Base-by-base conservation (phyloP, 2,888 invertebrate genomes). In the Branchipolynoe longqiensis region DNA sequence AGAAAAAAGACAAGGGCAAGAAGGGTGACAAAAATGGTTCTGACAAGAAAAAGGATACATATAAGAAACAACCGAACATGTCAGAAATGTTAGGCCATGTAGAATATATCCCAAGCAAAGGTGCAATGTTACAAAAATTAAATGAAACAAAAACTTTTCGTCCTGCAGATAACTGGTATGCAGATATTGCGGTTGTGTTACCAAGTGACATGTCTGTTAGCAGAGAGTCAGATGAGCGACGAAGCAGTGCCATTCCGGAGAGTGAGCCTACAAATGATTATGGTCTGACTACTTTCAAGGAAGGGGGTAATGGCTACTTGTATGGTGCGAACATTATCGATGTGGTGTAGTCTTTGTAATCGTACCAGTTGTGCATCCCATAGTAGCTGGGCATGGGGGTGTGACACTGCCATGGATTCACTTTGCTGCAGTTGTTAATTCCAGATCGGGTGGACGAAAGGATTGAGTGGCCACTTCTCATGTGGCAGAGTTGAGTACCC, bases 121-220 rank as follows among this genome's bases (percentile, higher is more conserved):
- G 59, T 6, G 78, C 84, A 6, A 62, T 86, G 14, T 25, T 64
- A 6, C 25, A 25, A 22, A 81, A 69, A 33, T 41, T 74, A 14
- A 54, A 31, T 31, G 84, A 69, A 22, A 84, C 40, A n/a, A 84
- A 84, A 54, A 73, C 69, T 0, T 36, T 31, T 14, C 41, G 84
- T 31, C 82, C 84, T 25, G 87, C 87, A 22, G 74, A 83, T 28
- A 85, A 83, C 22, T 40, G 48, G 28, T 28, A 36, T n/a, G 84
- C 87, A 31, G 87, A 87, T 40, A 81, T 87, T 1, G 54, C 56
- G 3, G 33, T 87, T 4, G 22, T 74, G 31, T 33, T 87, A 64
- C 78, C 84, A 4, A 84, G 54, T n/a, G 28, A 36, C 0, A 83
- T 84, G 48, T 38, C 81, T 3, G 78, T 48, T 1, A 78, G 78